phyloP scores from a whole-genome alignment of 2,113 vertebrate species.

The Capricornis sumatraensis region DNA sequence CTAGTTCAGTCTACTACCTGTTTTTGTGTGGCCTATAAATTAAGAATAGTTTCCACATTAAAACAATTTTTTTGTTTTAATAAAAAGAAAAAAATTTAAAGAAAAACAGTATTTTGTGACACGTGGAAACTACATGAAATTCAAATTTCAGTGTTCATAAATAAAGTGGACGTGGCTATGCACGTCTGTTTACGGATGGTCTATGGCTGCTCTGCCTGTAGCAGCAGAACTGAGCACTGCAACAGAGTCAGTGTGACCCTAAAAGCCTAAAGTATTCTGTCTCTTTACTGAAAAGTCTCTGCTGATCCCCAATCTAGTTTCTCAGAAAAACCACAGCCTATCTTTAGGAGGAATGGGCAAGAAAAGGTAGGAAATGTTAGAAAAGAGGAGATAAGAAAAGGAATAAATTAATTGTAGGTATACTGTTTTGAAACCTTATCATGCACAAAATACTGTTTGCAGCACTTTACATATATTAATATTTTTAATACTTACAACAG shows the following conservation, averaged over 20 bases:
- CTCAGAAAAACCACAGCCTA: constrained; percentile 1
- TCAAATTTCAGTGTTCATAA: neutral
- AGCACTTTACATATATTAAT: neutral
- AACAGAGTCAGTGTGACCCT: neutral
- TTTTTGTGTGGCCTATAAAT: neutral
- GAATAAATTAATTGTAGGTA: neutral
- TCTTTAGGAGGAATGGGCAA: neutral
- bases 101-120: neutral
- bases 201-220: neutral
- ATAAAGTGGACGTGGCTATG: neutral
- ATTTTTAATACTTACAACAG: neutral
- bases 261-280: neutral
- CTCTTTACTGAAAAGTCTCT: neutral
- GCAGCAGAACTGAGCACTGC: neutral
- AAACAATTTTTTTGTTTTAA: neutral
- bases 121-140: neutral
- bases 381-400: neutral
- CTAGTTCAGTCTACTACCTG: neutral
- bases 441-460: neutral
- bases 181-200: neutral
- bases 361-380: neutral
- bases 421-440: neutral
- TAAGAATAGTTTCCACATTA: neutral
- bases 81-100: neutral
- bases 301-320: neutral